A percentile compares a stretch with the other conserved stretches of the same genome.
These are phyloP conservation scores for Lutjanus erythropterus DNA, from an alignment of 2,113 vertebrate genomes.

Conservation along the genomic window DNA sequence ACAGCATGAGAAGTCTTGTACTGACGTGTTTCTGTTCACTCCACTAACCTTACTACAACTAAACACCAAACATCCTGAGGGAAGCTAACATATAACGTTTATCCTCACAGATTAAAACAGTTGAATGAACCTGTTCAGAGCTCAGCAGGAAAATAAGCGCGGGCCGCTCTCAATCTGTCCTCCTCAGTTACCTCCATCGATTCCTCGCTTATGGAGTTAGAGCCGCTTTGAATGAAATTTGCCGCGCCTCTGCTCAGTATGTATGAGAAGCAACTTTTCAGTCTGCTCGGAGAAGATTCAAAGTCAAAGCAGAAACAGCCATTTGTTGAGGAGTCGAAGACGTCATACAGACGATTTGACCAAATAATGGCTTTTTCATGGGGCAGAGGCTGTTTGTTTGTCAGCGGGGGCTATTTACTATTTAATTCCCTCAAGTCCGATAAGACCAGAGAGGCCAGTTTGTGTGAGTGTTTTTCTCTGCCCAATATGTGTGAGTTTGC, in stretches of 20 bases:
- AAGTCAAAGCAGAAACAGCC: constrained; percentile 43
- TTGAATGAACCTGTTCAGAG: constrained; percentile 14
- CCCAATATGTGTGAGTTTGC: constrained; percentile 20
- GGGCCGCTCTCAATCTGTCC: constrained; percentile 6
- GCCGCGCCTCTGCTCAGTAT: constrained; percentile 20
- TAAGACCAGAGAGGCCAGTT: constrained; percentile 43
- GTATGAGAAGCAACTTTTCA: constrained; percentile 36
- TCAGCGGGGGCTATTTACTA: constrained; percentile 42
- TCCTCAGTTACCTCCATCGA: constrained; percentile 29
- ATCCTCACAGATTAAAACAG: neutral
- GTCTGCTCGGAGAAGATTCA: constrained; percentile 27
- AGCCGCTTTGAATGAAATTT: constrained; percentile 26
- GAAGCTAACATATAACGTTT: neutral
- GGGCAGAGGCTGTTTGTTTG: constrained; percentile 51
- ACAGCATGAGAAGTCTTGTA: neutral
- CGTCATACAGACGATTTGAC: constrained; percentile 44
- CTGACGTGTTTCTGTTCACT: neutral
- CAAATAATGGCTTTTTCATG: constrained; percentile 56
- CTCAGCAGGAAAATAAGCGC: constrained; percentile 6
- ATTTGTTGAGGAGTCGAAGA: constrained; percentile 27
- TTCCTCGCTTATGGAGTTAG: constrained; percentile 31
- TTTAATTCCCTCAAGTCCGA: constrained; percentile 56
- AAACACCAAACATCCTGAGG: neutral
- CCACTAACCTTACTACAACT: neutral
- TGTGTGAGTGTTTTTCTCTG: constrained; percentile 5